Base-by-base conservation (phyloP, 2,113 vertebrate species). In the Cnemophilus loriae region DNA sequence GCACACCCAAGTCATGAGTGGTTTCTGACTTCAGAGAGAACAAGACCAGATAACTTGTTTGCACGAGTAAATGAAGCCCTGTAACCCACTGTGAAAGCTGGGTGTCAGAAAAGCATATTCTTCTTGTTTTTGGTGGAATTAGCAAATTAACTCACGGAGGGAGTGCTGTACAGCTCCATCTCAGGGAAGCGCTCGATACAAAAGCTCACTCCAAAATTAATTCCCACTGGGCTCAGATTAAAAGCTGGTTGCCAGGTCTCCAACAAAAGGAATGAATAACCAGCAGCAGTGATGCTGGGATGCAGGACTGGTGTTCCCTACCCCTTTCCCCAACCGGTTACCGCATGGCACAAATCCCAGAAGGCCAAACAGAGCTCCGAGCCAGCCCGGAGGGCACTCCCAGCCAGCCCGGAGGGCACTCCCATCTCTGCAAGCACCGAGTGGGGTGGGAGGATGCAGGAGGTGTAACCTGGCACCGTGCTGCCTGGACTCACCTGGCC, bases 221-320 rank as follows among this genome's bases (percentile, higher is more conserved):
- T 92, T 93, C 68, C 33, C 76, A 28, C 53, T 46, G 42, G 85
- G 85, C 64, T 84, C 4, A 5, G n/a, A 89, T 90, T 86, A 84
- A 93, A 85, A 94, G 88, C 90, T 32, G 56, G 71, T 94, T 94
- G 83, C 83, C 93, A 93, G 88, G 56, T 84, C 95, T 93, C 52
- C 56, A 67, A 64, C 71, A 90, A 84, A 93, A 88, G 79, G 73
- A 80, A 94, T 37, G 64, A 78, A 86, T n/a, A 64, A 88, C 61
- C 74, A 84, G 78, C 75, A 85, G 90, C 2, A 17, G 53, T 0
- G 4, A 33, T 35, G 57, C 81, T 11, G 89, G 81, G 89, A 41
- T 87, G 70, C 15, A 27, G 75, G 44, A 15, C 41, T 42, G 71
- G 47, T 55, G 57, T 12, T 87, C 35, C 57, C 53, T 47, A 39